phyloP scores from a whole-genome alignment of 2,113 vertebrate species.

The Stigmatopora nigra region DNA sequence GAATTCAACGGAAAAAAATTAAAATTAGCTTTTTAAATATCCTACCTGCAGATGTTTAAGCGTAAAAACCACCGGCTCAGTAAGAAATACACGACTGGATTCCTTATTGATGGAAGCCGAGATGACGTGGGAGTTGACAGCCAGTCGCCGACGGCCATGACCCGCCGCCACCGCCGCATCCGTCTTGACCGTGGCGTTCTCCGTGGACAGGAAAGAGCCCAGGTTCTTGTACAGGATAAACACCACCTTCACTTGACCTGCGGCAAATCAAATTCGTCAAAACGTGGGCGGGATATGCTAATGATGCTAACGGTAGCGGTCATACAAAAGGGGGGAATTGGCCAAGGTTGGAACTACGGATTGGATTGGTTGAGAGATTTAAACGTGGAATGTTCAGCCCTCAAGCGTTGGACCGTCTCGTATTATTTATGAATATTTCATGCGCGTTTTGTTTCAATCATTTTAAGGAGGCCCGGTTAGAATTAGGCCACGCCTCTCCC shows the following conservation, averaged over 20 bases:
- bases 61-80: conserved; percentile 86
- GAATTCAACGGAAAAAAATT: too few species aligned
- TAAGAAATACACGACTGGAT: conserved; percentile 86
- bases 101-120: conserved; percentile 91
- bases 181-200: conserved; percentile 86
- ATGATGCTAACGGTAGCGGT: conserved; percentile 38
- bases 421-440: conserved; percentile 78
- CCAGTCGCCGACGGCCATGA: conserved; percentile 64
- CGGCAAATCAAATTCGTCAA: conserved; percentile 6
- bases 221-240: conserved; percentile 90
- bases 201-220: conserved; percentile 84
- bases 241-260: conserved; percentile 90
- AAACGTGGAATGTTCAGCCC: conserved; percentile 71
- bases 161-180: conserved; percentile 62
- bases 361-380: conserved; percentile 68
- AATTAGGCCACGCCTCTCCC: too few species aligned
- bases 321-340: conserved; percentile 60
- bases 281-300: conserved; percentile 50
- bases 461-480: conserved; percentile 56
- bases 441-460: conserved; percentile 75
- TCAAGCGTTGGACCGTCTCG: conserved; percentile 69
- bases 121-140: conserved; percentile 86
- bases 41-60: conserved; percentile 81
- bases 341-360: conserved; percentile 71
- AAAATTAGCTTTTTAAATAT: too few species aligned